Evolutionary conservation across 2,888 invertebrate genomes (phyloP), one percentile per base, ranked within the genome.

Genomic region (Plagodis dolabraria): DNA sequence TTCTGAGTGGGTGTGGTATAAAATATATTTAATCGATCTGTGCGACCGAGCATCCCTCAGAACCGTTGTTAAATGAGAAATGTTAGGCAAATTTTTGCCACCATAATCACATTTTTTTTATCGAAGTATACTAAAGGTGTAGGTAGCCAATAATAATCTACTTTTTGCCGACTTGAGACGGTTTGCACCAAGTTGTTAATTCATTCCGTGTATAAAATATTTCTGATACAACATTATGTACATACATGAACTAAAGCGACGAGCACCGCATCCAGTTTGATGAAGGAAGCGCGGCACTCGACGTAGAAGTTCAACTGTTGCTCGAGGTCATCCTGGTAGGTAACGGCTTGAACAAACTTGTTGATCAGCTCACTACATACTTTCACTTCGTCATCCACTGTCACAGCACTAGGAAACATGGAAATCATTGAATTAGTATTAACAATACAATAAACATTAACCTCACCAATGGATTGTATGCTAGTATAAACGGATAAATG

Each of bases 231-330:
- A n/a, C n/a, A n/a, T n/a, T 1, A 38, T 33, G 7, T 47, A 83
- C 87, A 84, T 85, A 97, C 97, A 89, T 98, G 97, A 0, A 99
- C 96, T 43, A 99, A 93, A 54, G 97, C 96, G 42, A 96, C 94
- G 46, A 98, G 95, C 11, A 99, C 98, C 2, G 95, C 91, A 83
- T 99, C 99, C 43, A 99, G 93, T 89, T 98, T 98, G 51, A 97
- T 96, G 87, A 99, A 99, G 0, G 96, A 94, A 6, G 97, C 96
- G 68, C 99, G 94, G 10, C 98, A 96, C 82, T 99, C 98, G 0
- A 98, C 99, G 84, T 97, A 99, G 92, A 99, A 99, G 79, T 96
- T 96, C 8, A 99, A 93, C 82, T 98, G 98, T 73, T 97, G 96
- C 79, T 99, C 99, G 79, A 97, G 95, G 85, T 99, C 98, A 10